Evolutionary conservation across 2,888 invertebrate species (phyloP), one percentile per base, ranked within the genome.

Genomic region (Cosmopolites sordidus): DNA sequence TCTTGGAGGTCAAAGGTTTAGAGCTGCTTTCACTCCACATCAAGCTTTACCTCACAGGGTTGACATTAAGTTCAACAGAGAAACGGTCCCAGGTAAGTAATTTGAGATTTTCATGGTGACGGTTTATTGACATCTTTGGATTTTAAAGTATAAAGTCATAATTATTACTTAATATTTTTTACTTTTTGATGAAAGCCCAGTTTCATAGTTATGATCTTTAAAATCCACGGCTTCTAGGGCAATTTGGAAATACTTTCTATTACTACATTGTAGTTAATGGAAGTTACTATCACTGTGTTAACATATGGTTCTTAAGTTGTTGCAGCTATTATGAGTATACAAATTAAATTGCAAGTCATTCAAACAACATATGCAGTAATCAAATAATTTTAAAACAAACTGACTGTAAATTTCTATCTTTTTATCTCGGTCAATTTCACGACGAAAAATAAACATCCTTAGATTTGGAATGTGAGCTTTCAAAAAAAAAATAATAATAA

Each of bases 21-120:
- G 90, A 53, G 97, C 97, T 29, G 89, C 94, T 11, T 98, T 97
- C 74, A 92, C 92, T 16, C 96, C 97, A 1, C 89, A 90, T 64
- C 85, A 92, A 66, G 81, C 87, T 1, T 83, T 89, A 39, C 83
- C 86, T 1, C 96, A 97, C 74, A 80, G 87, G 16, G 91, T 97
- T 38, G 89, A 93, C 66, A 93, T 97, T 78, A 90, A 90, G 56
- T 98, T 97, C 78, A 97, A 98, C 73, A 89, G 89, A 16, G 89
- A 91, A 67, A 86, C 88, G 62, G 91, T 92, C 41, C 87, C 89
- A 72, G 92, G 92, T 92, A 75, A 84, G 88, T 82, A 43, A 18
- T 22, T 22, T 16, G 46, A 16, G 8, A 5, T 17, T 17, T 18
- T 16, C 5, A 5, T 5, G 40, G 40, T 40, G 40, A 16, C 8